These are phyloP conservation scores for Urocolius indicus DNA, from an alignment of 2,113 vertebrate genomes.

Conservation along the genomic window DNA sequence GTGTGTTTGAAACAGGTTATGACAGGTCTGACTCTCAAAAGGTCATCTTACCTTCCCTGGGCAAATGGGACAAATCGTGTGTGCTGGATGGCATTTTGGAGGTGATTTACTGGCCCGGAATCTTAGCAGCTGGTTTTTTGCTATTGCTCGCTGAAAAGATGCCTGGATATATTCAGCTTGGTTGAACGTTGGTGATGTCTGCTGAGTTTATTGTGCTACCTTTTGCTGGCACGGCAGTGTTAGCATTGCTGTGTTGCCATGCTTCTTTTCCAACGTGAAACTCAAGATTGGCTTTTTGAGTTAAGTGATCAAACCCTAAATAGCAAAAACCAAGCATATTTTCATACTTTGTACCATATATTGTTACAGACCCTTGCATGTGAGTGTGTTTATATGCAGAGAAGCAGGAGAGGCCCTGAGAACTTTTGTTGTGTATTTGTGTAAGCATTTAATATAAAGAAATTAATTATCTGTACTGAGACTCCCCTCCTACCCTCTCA, in stretches of 20 bases:
- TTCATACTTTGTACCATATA: neutral
- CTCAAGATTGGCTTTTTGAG: neutral
- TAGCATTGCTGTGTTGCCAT: neutral
- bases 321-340: neutral
- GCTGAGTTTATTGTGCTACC: neutral
- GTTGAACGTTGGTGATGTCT: neutral
- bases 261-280: neutral
- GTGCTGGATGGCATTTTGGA: neutral
- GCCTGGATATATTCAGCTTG: neutral
- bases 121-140: neutral
- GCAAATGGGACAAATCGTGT: neutral
- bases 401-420: neutral
- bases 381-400: neutral
- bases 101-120: neutral
- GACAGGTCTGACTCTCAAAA: neutral
- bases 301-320: neutral
- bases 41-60: neutral
- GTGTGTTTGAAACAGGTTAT: neutral
- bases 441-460: constrained; percentile 20
- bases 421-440: constrained; percentile 17
- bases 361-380: neutral
- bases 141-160: neutral
- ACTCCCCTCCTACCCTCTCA: neutral
- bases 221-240: neutral
- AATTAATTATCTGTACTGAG: constrained; percentile 29